Base-by-base conservation (phyloP, 2,888 invertebrate species). In the Epistrophe eligans region DNA sequence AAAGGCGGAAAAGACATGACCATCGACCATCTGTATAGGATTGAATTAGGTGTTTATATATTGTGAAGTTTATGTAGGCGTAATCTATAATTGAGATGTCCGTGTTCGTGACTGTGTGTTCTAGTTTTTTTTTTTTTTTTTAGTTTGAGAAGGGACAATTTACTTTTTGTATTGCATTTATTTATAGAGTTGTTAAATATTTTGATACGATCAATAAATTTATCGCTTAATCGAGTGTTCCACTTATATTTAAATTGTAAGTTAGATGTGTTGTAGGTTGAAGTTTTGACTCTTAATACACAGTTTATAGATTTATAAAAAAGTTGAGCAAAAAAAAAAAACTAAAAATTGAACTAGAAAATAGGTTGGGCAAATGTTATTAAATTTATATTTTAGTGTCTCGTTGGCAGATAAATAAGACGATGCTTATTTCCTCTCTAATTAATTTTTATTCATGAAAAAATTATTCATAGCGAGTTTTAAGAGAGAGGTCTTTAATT, bases 41-140 rank as follows among this genome's bases (percentile, higher is more conserved):
- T 43, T 66, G 76, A 70, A 70, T 70, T 55, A 28, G 52, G 67
- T 28, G 76, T 48, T 72, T 35, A 55, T 35, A 55, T 55, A 55
- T 66, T 58, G 62, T 58, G 15, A 19, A 58, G 10, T 38, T 60
- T 15, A 10, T 45, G 80, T 71, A 57, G 80, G 71, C 50, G 57
- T 60, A 83, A 74, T 67, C 58, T 58, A 60, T 80, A 76, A 80
- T 84, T 84, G 84, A 84, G 74, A 48, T 71, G 79, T 76, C 19
- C 38, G 3, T 58, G 58, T 60, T 2, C 40, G n/a, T 40, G 24
- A 19, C 17, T 7, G 32, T 35, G 35, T 35, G 32, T 32, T 32
- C 6, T 32, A 32, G 32, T 32, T 32, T 35, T n/a, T n/a, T n/a
- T n/a, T n/a, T n/a, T n/a, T n/a, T n/a, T n/a, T n/a, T n/a, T 19